Evolutionary conservation across 2,797 vertebrate species (phyloP).

Genomic region (Myotis pilosus): DNA sequence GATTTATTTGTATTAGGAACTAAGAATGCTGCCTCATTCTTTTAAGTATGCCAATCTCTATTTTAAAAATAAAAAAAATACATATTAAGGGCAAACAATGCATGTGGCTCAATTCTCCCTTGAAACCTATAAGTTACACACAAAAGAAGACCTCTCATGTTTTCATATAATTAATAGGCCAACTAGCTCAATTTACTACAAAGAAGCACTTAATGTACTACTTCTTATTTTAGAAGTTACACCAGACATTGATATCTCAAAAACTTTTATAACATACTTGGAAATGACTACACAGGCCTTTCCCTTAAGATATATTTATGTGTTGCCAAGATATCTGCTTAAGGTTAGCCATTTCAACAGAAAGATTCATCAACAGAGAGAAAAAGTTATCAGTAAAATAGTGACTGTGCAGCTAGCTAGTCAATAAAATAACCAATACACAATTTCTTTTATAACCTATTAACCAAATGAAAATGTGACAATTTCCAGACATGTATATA

Average conservation of each 20-base stretch:
- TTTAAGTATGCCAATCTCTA: conserved; percentile 51
- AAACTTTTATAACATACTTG: background rate
- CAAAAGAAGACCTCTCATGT: background rate
- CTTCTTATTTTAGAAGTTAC: conserved; percentile 49
- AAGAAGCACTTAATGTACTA: conserved; percentile 8
- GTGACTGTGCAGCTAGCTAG: background rate
- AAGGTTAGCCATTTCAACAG: conserved; percentile 15
- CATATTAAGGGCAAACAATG: conserved; percentile 56
- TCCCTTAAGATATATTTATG: background rate
- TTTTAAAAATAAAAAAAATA: conserved; percentile 41
- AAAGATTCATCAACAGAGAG: conserved; percentile 22
- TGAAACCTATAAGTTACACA: conserved; percentile 1
- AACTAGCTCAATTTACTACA: conserved; percentile 48
- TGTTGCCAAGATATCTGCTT: conserved; percentile 31
- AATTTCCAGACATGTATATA: conserved; percentile 26
- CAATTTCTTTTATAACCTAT: conserved; percentile 28
- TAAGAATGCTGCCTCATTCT: conserved; percentile 55
- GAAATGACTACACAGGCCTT: conserved; percentile 44
- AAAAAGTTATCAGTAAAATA: conserved; percentile 3
- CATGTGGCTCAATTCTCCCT: conserved; percentile 31
- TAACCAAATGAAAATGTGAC: conserved; percentile 13
- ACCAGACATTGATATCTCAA: conserved; percentile 46
- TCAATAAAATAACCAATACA: conserved; percentile 16
- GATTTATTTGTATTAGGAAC: conserved; percentile 71
- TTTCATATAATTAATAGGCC: conserved; percentile 56